phyloP scores from a whole-genome alignment of 2,797 vertebrate genomes.

The Silurus lanzhouensis region DNA sequence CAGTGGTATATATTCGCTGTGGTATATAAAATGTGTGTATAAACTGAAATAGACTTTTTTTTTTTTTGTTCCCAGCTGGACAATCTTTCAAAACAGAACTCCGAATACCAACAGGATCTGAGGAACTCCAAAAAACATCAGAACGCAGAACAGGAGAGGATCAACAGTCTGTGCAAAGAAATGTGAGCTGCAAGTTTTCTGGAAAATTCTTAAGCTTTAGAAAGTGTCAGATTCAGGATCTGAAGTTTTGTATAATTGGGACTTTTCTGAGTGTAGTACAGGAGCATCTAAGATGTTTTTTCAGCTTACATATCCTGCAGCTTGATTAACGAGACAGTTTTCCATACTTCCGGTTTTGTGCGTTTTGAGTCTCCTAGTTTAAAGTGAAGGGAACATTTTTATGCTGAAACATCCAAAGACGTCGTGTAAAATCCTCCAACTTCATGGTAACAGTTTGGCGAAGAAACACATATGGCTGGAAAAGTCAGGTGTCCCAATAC shows the following conservation, averaged over 20 bases:
- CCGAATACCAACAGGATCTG: constrained; percentile 82
- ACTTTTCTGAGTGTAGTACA: neutral
- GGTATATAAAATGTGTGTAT: too few species aligned
- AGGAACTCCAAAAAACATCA: constrained; percentile 82
- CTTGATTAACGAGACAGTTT: neutral
- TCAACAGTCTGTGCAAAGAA: constrained; percentile 82
- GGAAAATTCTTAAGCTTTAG: neutral
- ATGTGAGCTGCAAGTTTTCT: constrained; percentile 80
- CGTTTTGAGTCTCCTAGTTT: too few species aligned
- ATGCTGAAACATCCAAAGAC: too few species aligned
- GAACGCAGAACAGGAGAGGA: constrained; percentile 78
- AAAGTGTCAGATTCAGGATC: neutral
- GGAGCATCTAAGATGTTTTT: neutral
- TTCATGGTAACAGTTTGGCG: too few species aligned
- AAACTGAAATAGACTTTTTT: neutral
- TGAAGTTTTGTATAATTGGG: neutral
- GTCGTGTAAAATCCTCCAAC: too few species aligned
- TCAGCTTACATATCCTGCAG: neutral
- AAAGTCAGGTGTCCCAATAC: too few species aligned
- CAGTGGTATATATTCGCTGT: neutral
- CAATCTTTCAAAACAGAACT: constrained; percentile 80
- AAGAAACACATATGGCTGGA: too few species aligned
- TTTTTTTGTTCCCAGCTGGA: constrained; percentile 76
- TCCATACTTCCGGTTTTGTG: too few species aligned
- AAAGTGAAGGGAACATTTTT: too few species aligned